phyloP scores from a whole-genome alignment of 2,113 vertebrate species.

The Urocynchramus pylzowi region DNA sequence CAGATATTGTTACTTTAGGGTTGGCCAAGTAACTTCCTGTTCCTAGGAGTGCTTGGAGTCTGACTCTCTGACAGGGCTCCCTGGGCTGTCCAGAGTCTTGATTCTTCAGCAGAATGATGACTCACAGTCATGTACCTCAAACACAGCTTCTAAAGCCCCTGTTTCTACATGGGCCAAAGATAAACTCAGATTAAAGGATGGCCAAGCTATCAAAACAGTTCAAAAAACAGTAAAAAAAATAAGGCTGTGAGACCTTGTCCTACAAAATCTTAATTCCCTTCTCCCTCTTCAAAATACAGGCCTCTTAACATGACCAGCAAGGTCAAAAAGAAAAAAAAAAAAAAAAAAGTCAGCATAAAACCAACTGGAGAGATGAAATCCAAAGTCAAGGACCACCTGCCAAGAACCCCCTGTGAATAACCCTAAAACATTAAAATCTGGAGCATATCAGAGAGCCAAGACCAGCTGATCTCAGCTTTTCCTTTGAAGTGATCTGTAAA shows the following conservation, averaged over 20 bases:
- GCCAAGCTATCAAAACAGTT: neutral
- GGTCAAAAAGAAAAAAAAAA: neutral
- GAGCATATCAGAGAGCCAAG: neutral
- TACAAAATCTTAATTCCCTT: neutral
- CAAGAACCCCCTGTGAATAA: neutral
- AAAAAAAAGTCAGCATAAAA: neutral
- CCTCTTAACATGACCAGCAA: neutral
- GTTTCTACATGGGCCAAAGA: neutral
- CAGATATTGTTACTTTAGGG: neutral
- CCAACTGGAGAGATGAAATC: neutral
- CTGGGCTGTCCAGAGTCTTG: neutral
- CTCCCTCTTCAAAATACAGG: neutral
- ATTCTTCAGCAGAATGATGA: neutral
- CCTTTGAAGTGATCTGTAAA: neutral
- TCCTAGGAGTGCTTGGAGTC: accelerated
- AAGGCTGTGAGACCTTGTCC: neutral
- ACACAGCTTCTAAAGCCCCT: neutral
- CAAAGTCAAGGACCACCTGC: neutral
- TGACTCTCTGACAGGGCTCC: neutral
- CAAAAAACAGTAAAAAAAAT: neutral
- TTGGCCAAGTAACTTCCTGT: neutral
- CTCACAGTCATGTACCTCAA: neutral
- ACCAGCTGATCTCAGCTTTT: neutral
- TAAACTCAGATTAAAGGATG: neutral
- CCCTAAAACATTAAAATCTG: neutral